A percentile compares a stretch with the other conserved stretches of the same genome.
Conservation (phyloP, 2,888 invertebrate species). For the Caenorhabditis sinica region DNA sequence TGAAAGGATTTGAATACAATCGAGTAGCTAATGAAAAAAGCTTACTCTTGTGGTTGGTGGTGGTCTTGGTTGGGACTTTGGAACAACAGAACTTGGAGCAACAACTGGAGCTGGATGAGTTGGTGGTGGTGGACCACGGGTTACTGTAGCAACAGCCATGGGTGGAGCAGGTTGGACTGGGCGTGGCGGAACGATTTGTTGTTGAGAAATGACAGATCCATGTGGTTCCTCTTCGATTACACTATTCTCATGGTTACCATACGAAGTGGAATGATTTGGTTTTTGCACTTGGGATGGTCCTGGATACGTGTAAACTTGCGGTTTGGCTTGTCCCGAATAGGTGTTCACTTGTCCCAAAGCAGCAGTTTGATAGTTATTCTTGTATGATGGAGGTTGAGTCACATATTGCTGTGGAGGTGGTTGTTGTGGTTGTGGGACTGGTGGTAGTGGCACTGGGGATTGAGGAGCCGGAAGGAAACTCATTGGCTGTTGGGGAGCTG, state of each 20-base stretch:
- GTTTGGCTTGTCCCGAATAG: conserved; percentile 52
- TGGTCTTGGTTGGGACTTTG: conserved; percentile 53
- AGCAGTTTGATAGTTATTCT: conserved; percentile 66
- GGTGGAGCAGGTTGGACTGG: conserved; percentile 63
- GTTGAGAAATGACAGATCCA: conserved; percentile 48
- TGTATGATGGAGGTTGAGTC: conserved; percentile 45
- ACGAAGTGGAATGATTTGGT: conserved; percentile 49
- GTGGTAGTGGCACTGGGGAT: conserved; percentile 18
- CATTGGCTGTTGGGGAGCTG: conserved; percentile 11
- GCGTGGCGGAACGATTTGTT: conserved; percentile 53
- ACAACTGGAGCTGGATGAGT: conserved; percentile 47
- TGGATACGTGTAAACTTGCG: conserved; percentile 65
- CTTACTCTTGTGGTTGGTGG: conserved; percentile 53
- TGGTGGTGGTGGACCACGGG: conserved; percentile 49
- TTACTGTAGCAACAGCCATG: conserved; percentile 40
- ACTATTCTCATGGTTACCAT: conserved; percentile 33
- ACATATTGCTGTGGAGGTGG: conserved; percentile 22
- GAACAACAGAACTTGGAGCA: conserved; percentile 30
- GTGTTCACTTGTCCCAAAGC: conserved; percentile 55
- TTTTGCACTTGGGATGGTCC: conserved; percentile 50
- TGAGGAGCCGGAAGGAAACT: conserved; percentile 3
- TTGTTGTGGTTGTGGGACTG: conserved; percentile 29
- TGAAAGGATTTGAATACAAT: neutral
- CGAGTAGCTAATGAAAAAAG: neutral
- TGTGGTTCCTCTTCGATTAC: conserved; percentile 52